phyloP scores from a whole-genome alignment of 1,140 invertebrate species.

The Cephus cinctus region DNA sequence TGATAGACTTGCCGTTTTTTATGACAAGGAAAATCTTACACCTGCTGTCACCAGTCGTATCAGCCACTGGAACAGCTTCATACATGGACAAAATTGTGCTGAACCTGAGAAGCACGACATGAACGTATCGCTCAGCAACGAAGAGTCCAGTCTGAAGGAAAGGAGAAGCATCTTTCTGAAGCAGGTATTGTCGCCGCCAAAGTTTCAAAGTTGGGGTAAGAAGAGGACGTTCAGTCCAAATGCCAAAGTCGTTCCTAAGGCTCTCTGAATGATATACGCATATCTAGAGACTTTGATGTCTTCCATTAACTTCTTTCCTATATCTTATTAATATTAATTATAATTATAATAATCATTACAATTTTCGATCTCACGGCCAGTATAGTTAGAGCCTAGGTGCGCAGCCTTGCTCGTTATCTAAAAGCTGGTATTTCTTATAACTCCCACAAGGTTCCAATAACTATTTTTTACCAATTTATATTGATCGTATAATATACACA shows the following conservation, averaged over 20 bases:
- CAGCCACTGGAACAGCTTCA: constrained; percentile 15
- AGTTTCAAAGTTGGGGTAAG: constrained; percentile 55
- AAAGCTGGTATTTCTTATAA: too few relatives aligned
- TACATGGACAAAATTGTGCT: constrained; percentile 28
- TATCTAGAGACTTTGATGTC: too few relatives aligned
- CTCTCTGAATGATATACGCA: constrained; percentile 8
- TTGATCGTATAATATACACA: too few relatives aligned
- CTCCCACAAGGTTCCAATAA: too few relatives aligned
- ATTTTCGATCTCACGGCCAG: constrained; percentile 2
- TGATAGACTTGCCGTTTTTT: constrained; percentile 32
- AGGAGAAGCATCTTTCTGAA: constrained; percentile 61
- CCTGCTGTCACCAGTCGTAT: constrained; percentile 15
- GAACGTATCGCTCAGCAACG: constrained; percentile 16
- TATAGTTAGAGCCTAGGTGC: too few relatives aligned
- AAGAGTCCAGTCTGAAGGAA: constrained; percentile 54
- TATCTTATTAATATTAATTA: too few relatives aligned
- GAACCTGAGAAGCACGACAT: constrained; percentile 25
- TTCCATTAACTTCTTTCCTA: too few relatives aligned
- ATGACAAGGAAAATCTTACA: constrained; percentile 38
- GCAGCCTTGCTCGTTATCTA: too few relatives aligned
- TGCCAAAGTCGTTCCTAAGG: constrained; percentile 28
- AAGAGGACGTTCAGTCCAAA: constrained; percentile 36
- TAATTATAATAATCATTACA: too few relatives aligned
- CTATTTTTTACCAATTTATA: too few relatives aligned
- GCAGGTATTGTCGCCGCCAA: constrained; percentile 61